A percentile compares a stretch with the other conserved stretches of the same genome.
These are phyloP conservation scores for Saiga tatarica DNA, from an alignment of 2,113 vertebrate species.

Conservation along the genomic window DNA sequence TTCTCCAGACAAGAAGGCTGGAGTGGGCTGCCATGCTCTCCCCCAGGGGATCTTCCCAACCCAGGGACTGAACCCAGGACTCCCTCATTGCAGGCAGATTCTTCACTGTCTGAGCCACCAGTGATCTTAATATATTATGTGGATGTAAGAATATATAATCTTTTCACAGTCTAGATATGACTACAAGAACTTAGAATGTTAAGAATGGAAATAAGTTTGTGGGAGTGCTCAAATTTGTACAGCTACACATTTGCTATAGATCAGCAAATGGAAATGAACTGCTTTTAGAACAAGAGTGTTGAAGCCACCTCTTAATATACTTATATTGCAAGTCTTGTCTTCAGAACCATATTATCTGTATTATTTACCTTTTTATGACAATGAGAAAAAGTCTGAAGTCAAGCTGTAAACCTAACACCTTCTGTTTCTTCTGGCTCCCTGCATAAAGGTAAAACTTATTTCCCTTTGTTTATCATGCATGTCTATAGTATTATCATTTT, in stretches of 20 bases:
- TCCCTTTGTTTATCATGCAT: background rate
- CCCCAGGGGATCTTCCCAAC: background rate
- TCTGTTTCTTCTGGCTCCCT: background rate
- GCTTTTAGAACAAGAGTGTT: background rate
- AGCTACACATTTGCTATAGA: background rate
- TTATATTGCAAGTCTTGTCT: background rate
- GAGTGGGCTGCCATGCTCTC: background rate
- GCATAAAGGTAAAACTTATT: background rate
- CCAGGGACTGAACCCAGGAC: background rate
- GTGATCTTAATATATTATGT: background rate
- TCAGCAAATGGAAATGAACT: background rate
- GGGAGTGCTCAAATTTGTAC: background rate
- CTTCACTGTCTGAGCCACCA: background rate
- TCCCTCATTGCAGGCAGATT: background rate
- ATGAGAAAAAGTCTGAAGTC: background rate
- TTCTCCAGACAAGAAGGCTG: background rate
- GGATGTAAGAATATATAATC: background rate
- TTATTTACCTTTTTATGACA: background rate
- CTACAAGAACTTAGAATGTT: background rate
- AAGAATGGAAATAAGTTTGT: background rate
- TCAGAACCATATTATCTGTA: background rate
- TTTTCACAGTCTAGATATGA: constrained; percentile 5
- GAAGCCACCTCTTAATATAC: background rate
- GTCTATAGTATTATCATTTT: background rate
- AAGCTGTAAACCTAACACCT: background rate